Conservation (phyloP, 2,888 invertebrate genomes). For the Spialia ferax region DNA sequence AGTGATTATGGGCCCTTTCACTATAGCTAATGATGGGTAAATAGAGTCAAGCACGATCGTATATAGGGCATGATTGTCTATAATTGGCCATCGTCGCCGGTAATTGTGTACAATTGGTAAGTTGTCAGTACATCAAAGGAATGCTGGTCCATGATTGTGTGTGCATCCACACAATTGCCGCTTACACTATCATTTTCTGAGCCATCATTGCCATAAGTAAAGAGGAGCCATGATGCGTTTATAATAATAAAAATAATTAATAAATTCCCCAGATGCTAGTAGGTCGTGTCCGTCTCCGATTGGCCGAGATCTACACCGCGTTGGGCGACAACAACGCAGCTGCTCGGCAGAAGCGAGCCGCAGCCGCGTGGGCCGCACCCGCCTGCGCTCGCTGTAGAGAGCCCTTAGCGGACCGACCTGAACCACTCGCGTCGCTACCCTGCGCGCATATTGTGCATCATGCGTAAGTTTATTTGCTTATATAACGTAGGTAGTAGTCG, state of each 20-base stretch:
- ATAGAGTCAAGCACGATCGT: too few species aligned
- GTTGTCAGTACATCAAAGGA: too few species aligned
- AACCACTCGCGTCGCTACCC: constrained; percentile 91
- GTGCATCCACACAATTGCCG: too few species aligned
- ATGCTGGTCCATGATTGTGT: too few species aligned
- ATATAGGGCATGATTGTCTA: too few species aligned
- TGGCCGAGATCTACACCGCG: constrained; percentile 93
- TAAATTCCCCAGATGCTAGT: constrained; percentile 89
- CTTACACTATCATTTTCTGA: too few species aligned
- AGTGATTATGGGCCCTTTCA: too few species aligned
- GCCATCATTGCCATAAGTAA: too few species aligned
- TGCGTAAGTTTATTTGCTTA: constrained; percentile 81
- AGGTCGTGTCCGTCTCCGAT: constrained; percentile 91
- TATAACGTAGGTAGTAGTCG: neutral
- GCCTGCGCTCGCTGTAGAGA: constrained; percentile 94
- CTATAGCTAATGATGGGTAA: too few species aligned
- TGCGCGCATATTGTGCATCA: constrained; percentile 96
- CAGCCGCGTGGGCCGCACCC: constrained; percentile 89
- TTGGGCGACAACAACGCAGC: constrained; percentile 94
- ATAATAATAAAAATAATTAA: constrained; percentile 54
- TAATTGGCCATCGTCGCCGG: too few species aligned
- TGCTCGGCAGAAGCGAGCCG: constrained; percentile 91
- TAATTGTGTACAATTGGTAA: too few species aligned
- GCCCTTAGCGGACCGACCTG: constrained; percentile 86
- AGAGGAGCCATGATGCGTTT: neutral